Evolutionary conservation across 2,113 vertebrate genomes (phyloP).

Genomic region (Entelurus aequoreus): DNA sequence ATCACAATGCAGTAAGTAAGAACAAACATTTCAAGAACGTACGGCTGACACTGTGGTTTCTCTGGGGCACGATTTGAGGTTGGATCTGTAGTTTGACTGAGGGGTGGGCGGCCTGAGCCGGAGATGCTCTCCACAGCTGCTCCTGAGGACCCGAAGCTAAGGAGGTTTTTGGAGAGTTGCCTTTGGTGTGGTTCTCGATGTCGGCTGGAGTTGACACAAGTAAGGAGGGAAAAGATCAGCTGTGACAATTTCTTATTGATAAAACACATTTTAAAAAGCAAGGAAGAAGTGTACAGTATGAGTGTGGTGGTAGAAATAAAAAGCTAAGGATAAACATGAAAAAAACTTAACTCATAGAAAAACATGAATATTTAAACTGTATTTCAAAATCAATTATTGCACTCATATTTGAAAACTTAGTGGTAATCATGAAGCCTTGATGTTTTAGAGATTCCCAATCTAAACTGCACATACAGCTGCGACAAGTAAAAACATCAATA

Average conservation of each 20-base stretch:
- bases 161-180: slow-evolving; percentile 81
- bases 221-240: slow-evolving; percentile 3
- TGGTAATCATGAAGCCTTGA: slow-evolving; percentile 2
- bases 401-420: no score
- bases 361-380: no score
- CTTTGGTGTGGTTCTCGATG: slow-evolving; percentile 90
- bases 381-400: no score
- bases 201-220: slow-evolving; percentile 76
- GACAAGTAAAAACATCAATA: not conserved
- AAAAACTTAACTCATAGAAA: no score
- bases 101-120: slow-evolving; percentile 47
- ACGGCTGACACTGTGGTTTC: slow-evolving; percentile 88
- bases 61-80: slow-evolving; percentile 70
- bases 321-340: not conserved
- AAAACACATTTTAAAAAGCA: not conserved
- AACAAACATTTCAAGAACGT: slow-evolving; percentile 51
- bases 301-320: slow-evolving; percentile 20
- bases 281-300: not conserved
- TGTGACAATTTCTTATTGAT: not conserved
- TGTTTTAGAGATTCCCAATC: no score
- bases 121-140: slow-evolving; percentile 82
- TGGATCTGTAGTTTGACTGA: slow-evolving; percentile 65
- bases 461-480: slow-evolving; percentile 1
- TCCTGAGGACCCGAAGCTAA: slow-evolving; percentile 74
- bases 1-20: no score